Conservation (phyloP, 2,797 vertebrate genomes). For the Diplodus puntazzo region DNA sequence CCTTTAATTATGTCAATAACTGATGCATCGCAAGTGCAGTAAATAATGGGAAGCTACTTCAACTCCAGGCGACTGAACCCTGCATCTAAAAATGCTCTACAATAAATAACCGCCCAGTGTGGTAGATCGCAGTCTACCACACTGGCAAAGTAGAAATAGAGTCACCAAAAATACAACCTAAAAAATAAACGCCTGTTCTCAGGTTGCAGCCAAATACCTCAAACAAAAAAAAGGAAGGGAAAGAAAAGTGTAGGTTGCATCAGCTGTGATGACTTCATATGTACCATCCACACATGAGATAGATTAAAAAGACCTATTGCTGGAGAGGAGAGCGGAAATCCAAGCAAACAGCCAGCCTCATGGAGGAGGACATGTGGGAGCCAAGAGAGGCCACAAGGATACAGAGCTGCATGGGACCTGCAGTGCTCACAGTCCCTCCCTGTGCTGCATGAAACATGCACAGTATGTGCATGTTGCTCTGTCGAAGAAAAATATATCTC, state of each 20-base stretch:
- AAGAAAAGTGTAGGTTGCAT: constrained; percentile 53
- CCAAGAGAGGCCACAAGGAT: constrained; percentile 47
- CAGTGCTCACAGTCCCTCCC: background rate
- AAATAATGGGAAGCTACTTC: constrained; percentile 13
- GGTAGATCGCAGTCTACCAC: constrained; percentile 16
- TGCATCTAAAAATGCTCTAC: constrained; percentile 29
- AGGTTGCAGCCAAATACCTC: constrained; percentile 56
- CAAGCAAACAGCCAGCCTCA: constrained; percentile 40
- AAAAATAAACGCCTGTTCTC: constrained; percentile 32
- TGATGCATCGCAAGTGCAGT: constrained; percentile 18
- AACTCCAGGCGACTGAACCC: background rate
- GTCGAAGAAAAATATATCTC: background rate
- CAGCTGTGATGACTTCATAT: constrained; percentile 63
- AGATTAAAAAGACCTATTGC: constrained; percentile 61
- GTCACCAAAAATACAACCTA: constrained; percentile 56
- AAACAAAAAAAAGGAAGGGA: constrained; percentile 23
- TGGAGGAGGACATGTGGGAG: constrained; percentile 39
- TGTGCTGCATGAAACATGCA: constrained; percentile 7
- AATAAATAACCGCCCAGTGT: constrained; percentile 33
- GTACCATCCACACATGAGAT: constrained; percentile 67
- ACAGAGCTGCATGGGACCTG: constrained; percentile 30
- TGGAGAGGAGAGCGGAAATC: constrained; percentile 61
- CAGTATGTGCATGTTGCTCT: background rate
- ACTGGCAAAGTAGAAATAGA: constrained; percentile 55
- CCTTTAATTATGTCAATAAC: constrained; percentile 19